phyloP scores from a whole-genome alignment of 2,113 vertebrate genomes.

The Glaucidium brasilianum region DNA sequence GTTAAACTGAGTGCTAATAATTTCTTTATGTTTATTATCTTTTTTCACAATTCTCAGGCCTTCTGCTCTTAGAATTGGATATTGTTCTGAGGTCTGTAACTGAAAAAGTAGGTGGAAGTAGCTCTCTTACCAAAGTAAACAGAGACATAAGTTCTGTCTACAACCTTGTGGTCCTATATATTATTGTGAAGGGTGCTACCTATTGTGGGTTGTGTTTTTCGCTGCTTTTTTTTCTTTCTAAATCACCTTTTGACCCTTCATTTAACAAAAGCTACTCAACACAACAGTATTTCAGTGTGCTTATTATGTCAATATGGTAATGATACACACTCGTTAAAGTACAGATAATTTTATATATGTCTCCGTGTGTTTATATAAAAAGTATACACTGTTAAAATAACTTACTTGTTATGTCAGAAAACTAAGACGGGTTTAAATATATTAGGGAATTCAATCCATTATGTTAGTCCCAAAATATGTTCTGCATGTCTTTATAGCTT shows the following conservation, averaged over 20 bases:
- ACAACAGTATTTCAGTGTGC: background rate
- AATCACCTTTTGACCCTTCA: background rate
- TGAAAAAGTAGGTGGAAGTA: background rate
- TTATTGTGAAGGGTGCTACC: background rate
- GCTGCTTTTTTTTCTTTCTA: background rate
- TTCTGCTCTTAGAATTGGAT: background rate
- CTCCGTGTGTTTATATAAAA: background rate
- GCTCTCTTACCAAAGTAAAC: background rate
- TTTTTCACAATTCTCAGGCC: background rate
- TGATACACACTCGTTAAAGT: background rate
- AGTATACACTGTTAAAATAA: background rate
- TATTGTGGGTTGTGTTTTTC: rapidly evolving
- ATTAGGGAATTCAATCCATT: background rate
- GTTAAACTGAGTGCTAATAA: background rate
- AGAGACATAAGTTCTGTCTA: background rate
- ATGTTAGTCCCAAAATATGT: background rate
- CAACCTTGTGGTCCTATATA: background rate
- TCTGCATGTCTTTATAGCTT: background rate
- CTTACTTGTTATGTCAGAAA: background rate
- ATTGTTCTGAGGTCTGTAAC: background rate
- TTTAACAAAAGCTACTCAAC: background rate
- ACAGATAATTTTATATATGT: background rate
- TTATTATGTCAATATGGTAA: background rate
- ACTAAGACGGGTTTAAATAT: background rate
- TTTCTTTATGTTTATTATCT: background rate